Evolutionary conservation across 2,113 vertebrate species (phyloP).

Genomic region (Rissa tridactyla): DNA sequence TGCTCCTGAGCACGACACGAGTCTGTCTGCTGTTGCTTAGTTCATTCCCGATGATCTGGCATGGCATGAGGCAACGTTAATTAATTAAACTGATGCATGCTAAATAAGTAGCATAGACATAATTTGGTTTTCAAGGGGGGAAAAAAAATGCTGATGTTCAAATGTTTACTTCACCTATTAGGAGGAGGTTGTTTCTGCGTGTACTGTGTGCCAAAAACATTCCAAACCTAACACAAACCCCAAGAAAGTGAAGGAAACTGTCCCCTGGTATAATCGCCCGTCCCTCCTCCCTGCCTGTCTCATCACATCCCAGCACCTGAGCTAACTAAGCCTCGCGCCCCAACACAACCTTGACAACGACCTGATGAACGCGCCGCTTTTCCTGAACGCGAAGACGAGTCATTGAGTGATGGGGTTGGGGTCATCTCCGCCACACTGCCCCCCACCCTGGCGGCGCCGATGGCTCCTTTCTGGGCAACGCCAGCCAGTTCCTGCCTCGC

Average conservation of each 20-base stretch:
- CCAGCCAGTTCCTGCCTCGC: not conserved
- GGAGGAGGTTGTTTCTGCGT: not conserved
- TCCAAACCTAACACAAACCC: not conserved
- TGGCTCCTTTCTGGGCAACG: not conserved
- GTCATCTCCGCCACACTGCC: not conserved
- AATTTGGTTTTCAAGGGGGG: not conserved
- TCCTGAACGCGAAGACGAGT: not conserved
- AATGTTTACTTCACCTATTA: not conserved
- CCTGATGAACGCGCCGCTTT: not conserved
- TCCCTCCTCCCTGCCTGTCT: not conserved
- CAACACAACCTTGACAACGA: not conserved
- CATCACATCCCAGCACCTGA: not conserved
- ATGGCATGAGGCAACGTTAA: not conserved
- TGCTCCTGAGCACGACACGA: not conserved
- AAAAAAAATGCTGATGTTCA: not conserved
- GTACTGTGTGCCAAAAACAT: not conserved
- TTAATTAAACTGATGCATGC: not conserved
- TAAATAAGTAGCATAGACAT: not conserved
- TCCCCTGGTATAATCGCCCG: rapidly evolving
- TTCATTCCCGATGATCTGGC: not conserved
- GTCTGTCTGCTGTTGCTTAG: not conserved
- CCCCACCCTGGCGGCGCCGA: rapidly evolving
- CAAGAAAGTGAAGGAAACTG: not conserved
- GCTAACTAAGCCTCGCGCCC: not conserved
- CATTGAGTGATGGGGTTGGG: not conserved